Percentiles rank a stretch among this genome's conserved stretches.
Evolutionary conservation across 2,797 vertebrate genomes (phyloP).

Genomic region (Anguilla marmorata): DNA sequence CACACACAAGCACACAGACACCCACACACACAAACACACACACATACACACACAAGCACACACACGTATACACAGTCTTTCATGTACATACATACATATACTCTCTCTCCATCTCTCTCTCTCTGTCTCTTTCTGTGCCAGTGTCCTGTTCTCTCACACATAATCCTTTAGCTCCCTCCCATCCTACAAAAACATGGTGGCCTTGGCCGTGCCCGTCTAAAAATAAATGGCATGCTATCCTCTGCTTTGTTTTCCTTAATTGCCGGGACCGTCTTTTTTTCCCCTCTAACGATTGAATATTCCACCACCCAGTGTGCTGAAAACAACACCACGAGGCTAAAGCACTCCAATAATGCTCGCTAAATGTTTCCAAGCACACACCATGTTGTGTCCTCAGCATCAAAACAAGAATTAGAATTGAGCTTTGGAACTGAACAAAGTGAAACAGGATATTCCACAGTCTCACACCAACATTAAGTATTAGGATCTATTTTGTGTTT

Average conservation of each 20-base stretch:
- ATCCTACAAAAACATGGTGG: constrained; percentile 52
- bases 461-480: neutral
- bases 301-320: constrained; percentile 4
- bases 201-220: constrained; percentile 49
- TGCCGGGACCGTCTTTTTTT: constrained; percentile 40
- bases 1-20: neutral
- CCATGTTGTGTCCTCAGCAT: neutral
- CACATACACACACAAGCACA: constrained; percentile 28
- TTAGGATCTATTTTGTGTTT: neutral
- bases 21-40: constrained; percentile 41
- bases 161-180: constrained; percentile 45
- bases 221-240: constrained; percentile 46
- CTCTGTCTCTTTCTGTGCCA: constrained; percentile 10
- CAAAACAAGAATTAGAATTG: neutral
- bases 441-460: neutral
- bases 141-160: constrained; percentile 36
- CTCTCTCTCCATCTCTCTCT: neutral
- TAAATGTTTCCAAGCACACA: neutral
- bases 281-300: constrained; percentile 37
- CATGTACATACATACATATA: constrained; percentile 30
- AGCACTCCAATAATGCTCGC: neutral
- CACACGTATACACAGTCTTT: neutral
- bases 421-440: constrained; percentile 5
- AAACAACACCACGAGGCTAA: neutral
- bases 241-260: constrained; percentile 29